These are phyloP conservation scores for Teleiodes luculella DNA, from an alignment of 2,888 invertebrate genomes.

Conservation along the genomic window DNA sequence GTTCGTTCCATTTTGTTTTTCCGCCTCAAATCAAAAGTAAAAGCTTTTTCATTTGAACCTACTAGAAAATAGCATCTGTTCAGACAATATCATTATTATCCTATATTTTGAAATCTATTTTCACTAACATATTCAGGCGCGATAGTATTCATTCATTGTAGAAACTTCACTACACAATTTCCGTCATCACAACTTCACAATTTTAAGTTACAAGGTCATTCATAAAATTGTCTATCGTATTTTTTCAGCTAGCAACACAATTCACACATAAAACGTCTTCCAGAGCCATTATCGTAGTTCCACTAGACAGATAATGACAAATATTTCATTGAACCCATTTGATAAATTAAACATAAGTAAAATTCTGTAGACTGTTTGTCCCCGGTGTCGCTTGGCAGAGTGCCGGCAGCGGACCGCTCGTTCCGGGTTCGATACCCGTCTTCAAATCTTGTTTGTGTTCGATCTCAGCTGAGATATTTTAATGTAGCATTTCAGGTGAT, in stretches of 20 bases:
- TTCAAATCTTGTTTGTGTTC: conserved; percentile 1
- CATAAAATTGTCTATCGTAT: conserved; percentile 3
- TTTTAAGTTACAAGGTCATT: conserved; percentile 7
- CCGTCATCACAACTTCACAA: not conserved
- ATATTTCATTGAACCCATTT: conserved; percentile 4
- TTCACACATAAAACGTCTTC: conserved; percentile 1
- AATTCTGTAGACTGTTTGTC: conserved; percentile 6
- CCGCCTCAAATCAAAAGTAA: no score
- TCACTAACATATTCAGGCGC: no score
- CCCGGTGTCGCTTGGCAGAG: conserved; percentile 13
- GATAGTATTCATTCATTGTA: no score
- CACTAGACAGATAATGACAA: conserved; percentile 1
- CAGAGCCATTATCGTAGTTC: not conserved
- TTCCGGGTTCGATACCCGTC: conserved; percentile 19
- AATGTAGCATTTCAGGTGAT: not conserved
- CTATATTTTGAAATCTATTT: no score
- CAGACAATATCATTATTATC: no score
- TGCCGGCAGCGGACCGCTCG: conserved; percentile 9
- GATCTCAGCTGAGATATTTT: not conserved
- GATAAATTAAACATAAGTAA: not conserved
- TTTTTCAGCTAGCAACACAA: not conserved
- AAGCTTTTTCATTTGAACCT: no score
- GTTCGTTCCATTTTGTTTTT: no score
- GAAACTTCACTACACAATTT: no score
- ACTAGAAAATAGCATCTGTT: no score